Conservation (phyloP, 1,140 invertebrate species). For the Saxidomus purpurata region DNA sequence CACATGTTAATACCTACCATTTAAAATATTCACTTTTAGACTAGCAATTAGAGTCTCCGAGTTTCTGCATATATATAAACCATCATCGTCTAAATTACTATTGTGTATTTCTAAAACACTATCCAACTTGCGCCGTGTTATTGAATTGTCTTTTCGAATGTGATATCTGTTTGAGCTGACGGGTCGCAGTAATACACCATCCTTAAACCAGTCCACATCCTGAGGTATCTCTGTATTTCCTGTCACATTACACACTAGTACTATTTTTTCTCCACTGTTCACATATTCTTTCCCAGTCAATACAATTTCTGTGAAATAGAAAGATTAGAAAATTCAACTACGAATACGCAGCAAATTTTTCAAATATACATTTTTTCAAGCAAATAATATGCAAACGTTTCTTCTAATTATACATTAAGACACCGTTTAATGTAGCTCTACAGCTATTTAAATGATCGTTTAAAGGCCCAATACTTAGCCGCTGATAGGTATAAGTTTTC, state of each 20-base stretch:
- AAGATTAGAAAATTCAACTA: too few relatives aligned
- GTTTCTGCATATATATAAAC: slow-evolving; percentile 63
- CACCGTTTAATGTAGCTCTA: too few relatives aligned
- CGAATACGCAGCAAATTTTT: too few relatives aligned
- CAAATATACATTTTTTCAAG: too few relatives aligned
- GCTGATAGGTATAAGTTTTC: too few relatives aligned
- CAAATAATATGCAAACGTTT: too few relatives aligned
- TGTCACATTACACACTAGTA: slow-evolving; percentile 80
- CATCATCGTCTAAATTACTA: slow-evolving; percentile 39
- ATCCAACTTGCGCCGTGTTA: slow-evolving; percentile 36
- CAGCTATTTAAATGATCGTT: too few relatives aligned
- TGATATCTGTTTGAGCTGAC: slow-evolving; percentile 19
- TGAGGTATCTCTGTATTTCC: slow-evolving; percentile 79
- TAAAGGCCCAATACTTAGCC: too few relatives aligned
- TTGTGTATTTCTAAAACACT: slow-evolving; percentile 65
- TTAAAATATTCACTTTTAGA: slow-evolving; percentile 51
- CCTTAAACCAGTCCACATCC: slow-evolving; percentile 82
- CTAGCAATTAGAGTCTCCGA: slow-evolving; percentile 55
- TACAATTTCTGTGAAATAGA: slow-evolving; percentile 74
- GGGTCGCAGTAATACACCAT: slow-evolving; percentile 67
- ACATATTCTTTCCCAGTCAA: slow-evolving; percentile 79
- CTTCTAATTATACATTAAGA: too few relatives aligned
- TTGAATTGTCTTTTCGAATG: slow-evolving; percentile 49
- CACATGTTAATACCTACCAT: slow-evolving; percentile 40
- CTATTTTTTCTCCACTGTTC: slow-evolving; percentile 74